phyloP scores from a whole-genome alignment of 2,113 vertebrate species.

The Engystomops pustulosus region DNA sequence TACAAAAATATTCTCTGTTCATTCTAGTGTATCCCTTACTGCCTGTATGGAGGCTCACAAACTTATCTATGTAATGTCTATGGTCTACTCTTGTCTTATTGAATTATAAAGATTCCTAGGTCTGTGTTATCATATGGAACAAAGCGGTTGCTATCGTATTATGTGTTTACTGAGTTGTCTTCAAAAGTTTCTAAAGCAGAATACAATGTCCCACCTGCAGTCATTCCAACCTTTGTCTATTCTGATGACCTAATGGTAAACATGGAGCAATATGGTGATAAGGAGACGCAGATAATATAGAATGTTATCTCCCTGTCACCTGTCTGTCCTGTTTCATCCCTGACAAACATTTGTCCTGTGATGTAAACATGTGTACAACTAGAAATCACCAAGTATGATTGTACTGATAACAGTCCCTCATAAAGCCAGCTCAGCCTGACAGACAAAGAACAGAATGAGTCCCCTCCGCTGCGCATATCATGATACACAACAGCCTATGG shows the following conservation, averaged over 20 bases:
- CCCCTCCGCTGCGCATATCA: not conserved
- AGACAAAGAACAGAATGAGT: constrained; percentile 12
- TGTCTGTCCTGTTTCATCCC: constrained; percentile 39
- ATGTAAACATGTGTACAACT: constrained; percentile 41
- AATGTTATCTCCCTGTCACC: constrained; percentile 50
- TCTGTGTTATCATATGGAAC: not conserved
- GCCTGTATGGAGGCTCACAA: not conserved
- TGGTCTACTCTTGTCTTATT: not conserved
- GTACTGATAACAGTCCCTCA: constrained; percentile 22
- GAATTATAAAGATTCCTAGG: not conserved
- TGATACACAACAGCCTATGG: not conserved
- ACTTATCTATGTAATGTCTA: not conserved
- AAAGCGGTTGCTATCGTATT: not conserved
- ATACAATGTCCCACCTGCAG: not conserved
- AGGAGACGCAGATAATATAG: constrained; percentile 26
- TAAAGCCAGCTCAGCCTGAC: constrained; percentile 1
- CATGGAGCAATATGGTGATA: constrained; percentile 20
- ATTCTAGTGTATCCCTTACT: not conserved
- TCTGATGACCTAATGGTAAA: not conserved
- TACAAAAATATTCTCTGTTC: not conserved
- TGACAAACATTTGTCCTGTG: constrained; percentile 40
- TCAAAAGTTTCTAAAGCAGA: constrained; percentile 6
- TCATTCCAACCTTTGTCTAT: not conserved
- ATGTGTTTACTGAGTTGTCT: not conserved
- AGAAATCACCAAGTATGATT: constrained; percentile 34